phyloP scores from a whole-genome alignment of 1,140 invertebrate species.

The Nymphalis io region DNA sequence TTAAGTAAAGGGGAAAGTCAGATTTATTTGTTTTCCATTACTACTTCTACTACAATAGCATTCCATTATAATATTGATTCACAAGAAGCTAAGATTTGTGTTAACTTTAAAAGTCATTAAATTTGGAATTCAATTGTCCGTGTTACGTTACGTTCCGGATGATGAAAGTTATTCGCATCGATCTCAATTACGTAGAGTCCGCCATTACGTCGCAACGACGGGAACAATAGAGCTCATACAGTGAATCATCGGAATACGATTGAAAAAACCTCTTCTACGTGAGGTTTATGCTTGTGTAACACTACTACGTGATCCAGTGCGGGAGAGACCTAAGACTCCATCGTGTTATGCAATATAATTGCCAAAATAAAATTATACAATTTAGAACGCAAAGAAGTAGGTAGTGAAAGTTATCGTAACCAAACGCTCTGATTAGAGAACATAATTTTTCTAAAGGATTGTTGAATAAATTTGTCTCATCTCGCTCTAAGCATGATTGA shows the following conservation, averaged over 20 bases:
- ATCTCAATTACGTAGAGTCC: constrained; percentile 53
- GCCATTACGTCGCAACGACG: constrained; percentile 47
- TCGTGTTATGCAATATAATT: constrained; percentile 74
- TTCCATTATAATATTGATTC: constrained; percentile 21
- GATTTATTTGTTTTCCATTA: constrained; percentile 73
- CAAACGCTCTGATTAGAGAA: constrained; percentile 22
- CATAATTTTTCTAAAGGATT: constrained; percentile 5
- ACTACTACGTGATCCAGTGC: constrained; percentile 68
- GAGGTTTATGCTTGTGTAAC: constrained; percentile 71
- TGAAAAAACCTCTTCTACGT: constrained; percentile 63
- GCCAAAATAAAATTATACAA: constrained; percentile 69
- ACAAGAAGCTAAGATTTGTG: constrained; percentile 31
- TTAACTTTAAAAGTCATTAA: constrained; percentile 48
- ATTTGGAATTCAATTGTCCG: constrained; percentile 52
- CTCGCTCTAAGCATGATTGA: not conserved
- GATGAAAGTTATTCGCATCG: constrained; percentile 65
- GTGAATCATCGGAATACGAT: constrained; percentile 66
- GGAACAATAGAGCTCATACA: constrained; percentile 47
- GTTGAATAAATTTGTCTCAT: constrained; percentile 17
- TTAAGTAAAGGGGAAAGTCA: constrained; percentile 75
- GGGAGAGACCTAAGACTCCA: constrained; percentile 52
- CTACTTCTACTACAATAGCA: constrained; percentile 45
- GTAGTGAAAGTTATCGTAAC: constrained; percentile 63
- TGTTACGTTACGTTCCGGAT: constrained; percentile 55
- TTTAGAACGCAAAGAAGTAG: constrained; percentile 47